Evolutionary conservation across 1,140 invertebrate species (phyloP).

Genomic region (Drosophila quadrilineata): DNA sequence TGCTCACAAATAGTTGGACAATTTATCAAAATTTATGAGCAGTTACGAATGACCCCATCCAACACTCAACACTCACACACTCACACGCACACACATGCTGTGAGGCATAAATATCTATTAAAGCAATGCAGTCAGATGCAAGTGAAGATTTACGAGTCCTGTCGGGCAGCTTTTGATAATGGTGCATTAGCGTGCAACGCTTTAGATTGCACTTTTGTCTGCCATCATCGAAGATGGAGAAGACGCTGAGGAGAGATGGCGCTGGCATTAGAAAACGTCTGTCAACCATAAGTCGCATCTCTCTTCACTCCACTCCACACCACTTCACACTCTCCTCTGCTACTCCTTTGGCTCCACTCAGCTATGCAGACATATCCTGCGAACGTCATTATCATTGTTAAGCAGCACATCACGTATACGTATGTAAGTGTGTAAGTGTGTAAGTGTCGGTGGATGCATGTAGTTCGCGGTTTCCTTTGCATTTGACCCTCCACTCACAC

Average conservation of each 20-base stretch:
- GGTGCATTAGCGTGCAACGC: slow-evolving; percentile 72
- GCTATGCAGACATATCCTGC: not conserved
- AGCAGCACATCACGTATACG: slow-evolving; percentile 68
- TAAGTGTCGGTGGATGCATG: slow-evolving; percentile 31
- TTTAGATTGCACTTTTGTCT: slow-evolving; percentile 64
- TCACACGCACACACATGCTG: slow-evolving; percentile 4
- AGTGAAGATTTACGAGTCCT: slow-evolving; percentile 71
- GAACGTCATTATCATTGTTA: slow-evolving; percentile 69
- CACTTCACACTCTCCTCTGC: not conserved
- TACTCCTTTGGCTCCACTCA: not conserved
- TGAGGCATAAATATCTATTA: slow-evolving; percentile 71
- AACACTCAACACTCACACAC: slow-evolving; percentile 6
- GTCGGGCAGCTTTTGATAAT: slow-evolving; percentile 61
- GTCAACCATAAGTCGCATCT: slow-evolving; percentile 46
- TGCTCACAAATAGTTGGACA: slow-evolving; percentile 39
- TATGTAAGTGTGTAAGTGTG: slow-evolving; percentile 35
- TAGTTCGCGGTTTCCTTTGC: slow-evolving; percentile 53
- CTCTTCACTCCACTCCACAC: not conserved
- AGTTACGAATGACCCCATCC: slow-evolving; percentile 20
- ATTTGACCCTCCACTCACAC: slow-evolving; percentile 45
- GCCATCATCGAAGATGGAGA: not conserved
- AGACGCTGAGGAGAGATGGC: not conserved
- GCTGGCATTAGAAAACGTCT: slow-evolving; percentile 35
- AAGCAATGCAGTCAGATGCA: slow-evolving; percentile 58
- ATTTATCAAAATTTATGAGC: slow-evolving; percentile 68